Conservation (phyloP, 2,888 invertebrate species). For the Antheraea assamensis region DNA sequence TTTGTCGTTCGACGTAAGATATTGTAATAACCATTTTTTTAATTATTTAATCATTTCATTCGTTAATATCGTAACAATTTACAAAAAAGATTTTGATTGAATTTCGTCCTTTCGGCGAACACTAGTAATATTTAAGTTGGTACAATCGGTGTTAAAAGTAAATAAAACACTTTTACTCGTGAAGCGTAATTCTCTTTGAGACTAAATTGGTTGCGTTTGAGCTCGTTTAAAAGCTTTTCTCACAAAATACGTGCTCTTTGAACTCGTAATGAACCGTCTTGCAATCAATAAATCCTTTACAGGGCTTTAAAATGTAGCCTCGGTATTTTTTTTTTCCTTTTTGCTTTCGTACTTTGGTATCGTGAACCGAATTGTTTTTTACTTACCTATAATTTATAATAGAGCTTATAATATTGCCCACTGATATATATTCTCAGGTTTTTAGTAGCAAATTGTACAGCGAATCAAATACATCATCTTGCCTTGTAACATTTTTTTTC, state of each 20-base stretch:
- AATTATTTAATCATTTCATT: no score
- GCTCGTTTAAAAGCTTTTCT: not conserved
- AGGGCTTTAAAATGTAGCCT: not conserved
- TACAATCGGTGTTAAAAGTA: not conserved
- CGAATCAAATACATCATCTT: no score
- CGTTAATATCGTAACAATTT: no score
- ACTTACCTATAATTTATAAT: not conserved
- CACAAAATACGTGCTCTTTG: constrained; percentile 8
- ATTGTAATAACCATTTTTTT: no score
- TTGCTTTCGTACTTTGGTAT: not conserved
- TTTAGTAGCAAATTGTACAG: no score
- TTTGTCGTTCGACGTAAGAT: no score
- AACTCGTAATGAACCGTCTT: constrained; percentile 3
- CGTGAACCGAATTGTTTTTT: not conserved
- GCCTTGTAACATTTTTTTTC: no score
- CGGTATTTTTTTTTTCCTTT: not conserved
- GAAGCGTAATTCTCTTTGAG: constrained; percentile 5
- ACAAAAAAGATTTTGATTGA: no score
- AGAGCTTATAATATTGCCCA: no score
- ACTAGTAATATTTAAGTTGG: not conserved
- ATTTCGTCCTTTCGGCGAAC: no score
- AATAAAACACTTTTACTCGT: not conserved
- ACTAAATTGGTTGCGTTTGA: not conserved
- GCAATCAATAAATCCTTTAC: not conserved
- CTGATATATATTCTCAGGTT: no score